phyloP scores from a whole-genome alignment of 2,888 invertebrate genomes.

The Sphaerophoria rueppellii region DNA sequence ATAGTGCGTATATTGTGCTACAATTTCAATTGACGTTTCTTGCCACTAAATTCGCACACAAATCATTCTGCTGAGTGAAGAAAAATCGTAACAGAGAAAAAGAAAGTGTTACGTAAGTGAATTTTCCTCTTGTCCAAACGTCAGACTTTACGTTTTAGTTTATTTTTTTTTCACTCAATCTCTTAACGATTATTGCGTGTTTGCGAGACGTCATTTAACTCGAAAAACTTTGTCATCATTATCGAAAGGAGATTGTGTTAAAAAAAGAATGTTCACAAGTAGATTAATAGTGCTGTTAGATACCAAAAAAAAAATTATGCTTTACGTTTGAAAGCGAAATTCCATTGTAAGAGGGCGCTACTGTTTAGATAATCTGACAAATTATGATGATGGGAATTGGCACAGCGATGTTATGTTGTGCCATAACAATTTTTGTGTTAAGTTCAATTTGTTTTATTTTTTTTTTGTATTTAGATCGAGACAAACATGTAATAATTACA shows the following conservation, averaged over 20 bases:
- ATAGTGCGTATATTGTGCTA: constrained; percentile 62
- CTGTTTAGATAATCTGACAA: constrained; percentile 29
- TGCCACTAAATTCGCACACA: constrained; percentile 57
- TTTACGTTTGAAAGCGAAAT: constrained; percentile 13
- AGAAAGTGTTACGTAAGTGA: constrained; percentile 64
- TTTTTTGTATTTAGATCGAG: constrained; percentile 14
- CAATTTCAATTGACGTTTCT: constrained; percentile 41
- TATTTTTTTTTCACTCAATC: neutral
- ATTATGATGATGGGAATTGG: constrained; percentile 46
- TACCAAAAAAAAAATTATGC: constrained; percentile 7
- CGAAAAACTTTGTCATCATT: constrained; percentile 48
- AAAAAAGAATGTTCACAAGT: constrained; percentile 1
- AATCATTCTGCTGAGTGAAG: constrained; percentile 42
- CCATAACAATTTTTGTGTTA: constrained; percentile 37
- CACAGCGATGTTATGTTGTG: constrained; percentile 27
- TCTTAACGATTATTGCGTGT: constrained; percentile 11
- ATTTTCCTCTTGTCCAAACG: constrained; percentile 64
- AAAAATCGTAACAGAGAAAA: constrained; percentile 33
- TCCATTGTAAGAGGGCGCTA: constrained; percentile 10
- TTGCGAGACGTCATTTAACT: constrained; percentile 37
- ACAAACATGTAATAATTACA: constrained; percentile 46
- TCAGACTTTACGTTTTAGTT: constrained; percentile 27
- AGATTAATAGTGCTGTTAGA: constrained; percentile 36
- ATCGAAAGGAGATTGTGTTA: constrained; percentile 13
- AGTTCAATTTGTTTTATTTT: constrained; percentile 47